phyloP scores from a whole-genome alignment of 2,797 vertebrate genomes.

The Sebastes nivosus region DNA sequence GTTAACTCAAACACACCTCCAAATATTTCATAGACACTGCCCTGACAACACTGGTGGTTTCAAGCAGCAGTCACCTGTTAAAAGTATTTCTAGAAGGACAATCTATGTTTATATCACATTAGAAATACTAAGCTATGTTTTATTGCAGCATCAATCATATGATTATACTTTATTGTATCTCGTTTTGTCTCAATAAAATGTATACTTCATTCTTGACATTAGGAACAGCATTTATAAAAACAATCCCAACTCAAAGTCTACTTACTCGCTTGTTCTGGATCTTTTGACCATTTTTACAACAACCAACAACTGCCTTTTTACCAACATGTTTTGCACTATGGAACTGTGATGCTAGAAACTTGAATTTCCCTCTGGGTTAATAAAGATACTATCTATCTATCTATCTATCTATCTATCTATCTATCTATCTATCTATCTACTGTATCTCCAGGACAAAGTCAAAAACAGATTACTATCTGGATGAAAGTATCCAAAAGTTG shows the following conservation, averaged over 20 bases:
- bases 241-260: not conserved
- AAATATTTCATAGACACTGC: not conserved
- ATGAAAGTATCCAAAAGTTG: no score
- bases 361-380: accelerated
- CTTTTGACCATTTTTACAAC: not conserved
- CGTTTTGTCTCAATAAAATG: not conserved
- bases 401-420: no score
- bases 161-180: not conserved
- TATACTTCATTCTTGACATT: not conserved
- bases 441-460: no score
- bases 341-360: no score
- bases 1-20: not conserved
- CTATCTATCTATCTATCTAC: no score
- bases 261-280: not conserved
- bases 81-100: not conserved
- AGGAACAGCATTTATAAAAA: not conserved
- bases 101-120: not conserved
- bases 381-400: no score
- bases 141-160: not conserved
- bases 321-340: no score
- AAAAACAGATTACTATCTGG: no score
- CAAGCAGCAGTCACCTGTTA: not conserved
- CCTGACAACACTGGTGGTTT: not conserved
- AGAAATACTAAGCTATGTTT: not conserved
- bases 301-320: no score